Percentiles rank a stretch among this genome's conserved stretches.
phyloP scores from a whole-genome alignment of 2,797 vertebrate species.

The Sternotherus odoratus region DNA sequence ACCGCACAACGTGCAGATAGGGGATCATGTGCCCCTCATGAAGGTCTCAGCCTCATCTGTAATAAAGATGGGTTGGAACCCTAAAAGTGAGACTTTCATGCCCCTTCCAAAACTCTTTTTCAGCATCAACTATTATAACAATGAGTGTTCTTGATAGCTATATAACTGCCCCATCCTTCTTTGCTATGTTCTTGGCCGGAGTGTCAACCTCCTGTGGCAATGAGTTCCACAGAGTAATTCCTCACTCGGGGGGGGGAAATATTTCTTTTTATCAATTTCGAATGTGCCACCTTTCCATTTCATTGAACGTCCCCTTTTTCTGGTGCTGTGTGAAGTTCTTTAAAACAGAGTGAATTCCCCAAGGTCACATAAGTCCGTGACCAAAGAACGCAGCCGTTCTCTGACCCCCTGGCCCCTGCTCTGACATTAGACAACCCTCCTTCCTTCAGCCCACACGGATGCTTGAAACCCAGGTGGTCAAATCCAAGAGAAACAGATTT shows the following conservation, averaged over 20 bases:
- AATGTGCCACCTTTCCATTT: not conserved
- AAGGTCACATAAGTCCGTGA: not conserved
- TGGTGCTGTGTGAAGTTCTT: not conserved
- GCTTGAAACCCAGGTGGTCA: constrained; percentile 33
- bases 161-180: fast-evolving
- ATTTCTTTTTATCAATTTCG: fast-evolving
- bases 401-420: not conserved
- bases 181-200: not conserved
- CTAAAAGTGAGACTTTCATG: not conserved
- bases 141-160: not conserved
- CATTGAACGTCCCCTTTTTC: fast-evolving
- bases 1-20: fast-evolving
- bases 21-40: fast-evolving
- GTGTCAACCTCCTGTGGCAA: not conserved
- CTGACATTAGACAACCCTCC: constrained; percentile 2
- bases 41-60: not conserved
- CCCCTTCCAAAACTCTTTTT: not conserved
- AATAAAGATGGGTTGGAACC: not conserved
- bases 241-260: not conserved
- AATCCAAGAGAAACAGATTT: constrained; percentile 73
- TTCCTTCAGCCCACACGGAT: not conserved
- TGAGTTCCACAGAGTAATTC: fast-evolving
- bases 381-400: not conserved
- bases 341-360: not conserved
- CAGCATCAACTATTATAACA: not conserved